phyloP scores from a whole-genome alignment of 2,888 invertebrate genomes.

The Parnassius smintheus region DNA sequence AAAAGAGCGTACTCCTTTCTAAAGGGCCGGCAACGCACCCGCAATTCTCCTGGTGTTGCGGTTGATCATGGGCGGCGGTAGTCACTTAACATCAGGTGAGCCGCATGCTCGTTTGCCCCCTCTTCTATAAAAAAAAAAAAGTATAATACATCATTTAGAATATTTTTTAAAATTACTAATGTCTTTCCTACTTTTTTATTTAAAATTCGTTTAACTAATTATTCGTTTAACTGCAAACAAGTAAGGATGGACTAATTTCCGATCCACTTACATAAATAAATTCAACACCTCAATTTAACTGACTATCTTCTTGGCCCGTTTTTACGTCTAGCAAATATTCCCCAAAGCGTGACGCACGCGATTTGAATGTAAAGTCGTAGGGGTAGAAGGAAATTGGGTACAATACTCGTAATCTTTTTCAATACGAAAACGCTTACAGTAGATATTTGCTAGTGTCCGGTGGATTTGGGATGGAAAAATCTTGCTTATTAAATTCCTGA shows the following conservation, averaged over 20 bases:
- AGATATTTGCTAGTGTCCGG: constrained; percentile 2
- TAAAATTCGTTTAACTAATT: no score
- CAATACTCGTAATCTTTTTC: constrained; percentile 20
- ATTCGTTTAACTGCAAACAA: no score
- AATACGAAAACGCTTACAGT: constrained; percentile 18
- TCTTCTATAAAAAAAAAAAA: no score
- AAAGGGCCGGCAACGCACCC: no score
- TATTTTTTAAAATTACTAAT: no score
- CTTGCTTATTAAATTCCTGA: constrained; percentile 5
- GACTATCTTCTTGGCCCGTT: background rate
- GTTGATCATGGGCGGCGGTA: no score
- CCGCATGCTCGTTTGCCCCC: no score
- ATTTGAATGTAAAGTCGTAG: constrained; percentile 27
- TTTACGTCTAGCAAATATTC: constrained; percentile 22
- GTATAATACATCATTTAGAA: no score
- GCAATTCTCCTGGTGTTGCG: no score
- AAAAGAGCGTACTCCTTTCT: no score
- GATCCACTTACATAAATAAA: background rate
- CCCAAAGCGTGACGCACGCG: constrained; percentile 12
- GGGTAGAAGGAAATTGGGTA: constrained; percentile 12
- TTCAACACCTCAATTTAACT: constrained; percentile 2
- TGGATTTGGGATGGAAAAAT: background rate
- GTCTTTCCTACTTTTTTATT: no score
- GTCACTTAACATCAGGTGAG: no score
- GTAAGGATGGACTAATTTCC: background rate